These are phyloP conservation scores for Trematomus loennbergii DNA, from an alignment of 2,113 vertebrate genomes.

Conservation along the genomic window DNA sequence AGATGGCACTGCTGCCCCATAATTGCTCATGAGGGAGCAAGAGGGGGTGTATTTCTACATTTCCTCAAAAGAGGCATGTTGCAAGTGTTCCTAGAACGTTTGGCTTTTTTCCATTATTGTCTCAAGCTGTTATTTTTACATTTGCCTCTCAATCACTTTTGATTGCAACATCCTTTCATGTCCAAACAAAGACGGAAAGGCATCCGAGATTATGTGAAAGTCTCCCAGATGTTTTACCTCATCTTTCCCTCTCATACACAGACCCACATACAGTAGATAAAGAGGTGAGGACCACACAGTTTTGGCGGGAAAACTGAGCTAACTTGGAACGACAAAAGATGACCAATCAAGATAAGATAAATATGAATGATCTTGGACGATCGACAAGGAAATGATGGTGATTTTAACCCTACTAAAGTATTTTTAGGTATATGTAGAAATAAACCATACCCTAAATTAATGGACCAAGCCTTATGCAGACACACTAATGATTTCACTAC, in stretches of 20 bases:
- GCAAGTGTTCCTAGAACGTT: slow-evolving; percentile 3
- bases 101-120: slow-evolving; percentile 9
- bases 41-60: not conserved
- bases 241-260: slow-evolving; percentile 16
- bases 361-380: not conserved
- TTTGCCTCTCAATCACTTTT: slow-evolving; percentile 13
- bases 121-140: slow-evolving; percentile 32
- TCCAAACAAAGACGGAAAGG: slow-evolving; percentile 5
- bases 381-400: not conserved
- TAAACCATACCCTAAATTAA: not conserved
- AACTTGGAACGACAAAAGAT: not conserved
- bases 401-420: too few relatives aligned
- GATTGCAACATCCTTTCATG: slow-evolving; percentile 20
- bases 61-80: not conserved
- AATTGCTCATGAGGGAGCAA: not conserved
- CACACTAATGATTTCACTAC: not conserved
- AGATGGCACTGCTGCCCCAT: slow-evolving; percentile 72
- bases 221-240: slow-evolving; percentile 64
- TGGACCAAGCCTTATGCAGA: not conserved
- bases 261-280: not conserved
- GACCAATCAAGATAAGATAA: not conserved
- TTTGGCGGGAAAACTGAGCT: not conserved
- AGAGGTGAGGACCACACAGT: not conserved
- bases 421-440: not conserved
- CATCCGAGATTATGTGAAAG: slow-evolving; percentile 17